Percentiles rank a stretch among this genome's conserved stretches.
Conservation (phyloP, 2,888 invertebrate genomes). For the Volucella bombylans region DNA sequence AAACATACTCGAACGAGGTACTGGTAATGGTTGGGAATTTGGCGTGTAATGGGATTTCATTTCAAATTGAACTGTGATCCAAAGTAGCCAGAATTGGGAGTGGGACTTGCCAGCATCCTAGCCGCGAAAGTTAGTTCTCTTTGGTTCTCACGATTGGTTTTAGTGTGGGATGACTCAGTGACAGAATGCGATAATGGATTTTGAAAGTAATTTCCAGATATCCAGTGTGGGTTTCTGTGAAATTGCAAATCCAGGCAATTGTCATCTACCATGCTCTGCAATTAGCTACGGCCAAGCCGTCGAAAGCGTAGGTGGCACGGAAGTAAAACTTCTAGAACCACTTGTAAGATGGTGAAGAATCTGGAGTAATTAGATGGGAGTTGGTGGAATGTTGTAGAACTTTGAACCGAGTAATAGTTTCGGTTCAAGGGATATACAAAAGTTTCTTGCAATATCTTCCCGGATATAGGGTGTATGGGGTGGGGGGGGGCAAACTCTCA, state of each 20-base stretch:
- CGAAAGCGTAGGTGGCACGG: not conserved
- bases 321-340: too few species aligned
- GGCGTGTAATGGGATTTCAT: constrained; percentile 49
- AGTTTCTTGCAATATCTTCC: too few species aligned
- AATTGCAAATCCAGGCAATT: not conserved
- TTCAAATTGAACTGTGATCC: constrained; percentile 60
- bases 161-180: not conserved
- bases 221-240: not conserved
- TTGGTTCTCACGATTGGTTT: constrained; percentile 38
- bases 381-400: too few species aligned
- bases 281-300: constrained; percentile 8
- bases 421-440: too few species aligned
- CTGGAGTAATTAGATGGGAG: too few species aligned
- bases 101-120: constrained; percentile 27
- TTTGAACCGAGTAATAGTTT: too few species aligned
- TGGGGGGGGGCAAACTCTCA: too few species aligned
- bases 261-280: not conserved
- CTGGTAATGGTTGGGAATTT: constrained; percentile 23
- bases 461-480: too few species aligned
- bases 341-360: too few species aligned
- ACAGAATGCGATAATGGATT: too few species aligned
- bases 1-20: not conserved
- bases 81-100: constrained; percentile 12
- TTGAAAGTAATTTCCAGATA: not conserved
- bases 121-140: constrained; percentile 7